Base-by-base conservation (phyloP, 2,888 invertebrate species). In the Heteromurus nitidus region DNA sequence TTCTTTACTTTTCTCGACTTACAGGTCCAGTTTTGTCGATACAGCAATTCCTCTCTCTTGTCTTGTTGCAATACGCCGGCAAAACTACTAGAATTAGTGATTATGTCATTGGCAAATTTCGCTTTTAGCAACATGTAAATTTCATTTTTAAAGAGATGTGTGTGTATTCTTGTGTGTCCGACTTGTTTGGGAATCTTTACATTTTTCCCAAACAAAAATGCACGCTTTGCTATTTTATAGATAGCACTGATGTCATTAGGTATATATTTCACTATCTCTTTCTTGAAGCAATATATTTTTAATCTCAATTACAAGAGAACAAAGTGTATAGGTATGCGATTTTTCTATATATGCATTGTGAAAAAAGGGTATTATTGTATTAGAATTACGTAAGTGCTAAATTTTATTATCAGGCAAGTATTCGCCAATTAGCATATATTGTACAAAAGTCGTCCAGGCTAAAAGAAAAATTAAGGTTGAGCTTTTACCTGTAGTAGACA, bases 401-500 rank as follows among this genome's bases (percentile, higher is more conserved):
- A 53, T 65, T 74, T 7, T 74, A 31, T 74, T 24, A 9, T 13
- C 36, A 24, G 26, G 47, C 28, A 72, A 24, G 22, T 3, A 62
- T 64, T 42, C 20, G 3, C 42, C 55, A 53, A 75, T 75, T 75
- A 75, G 42, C 65, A 75, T 75, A 67, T 36, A 18, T 65, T 13
- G 16, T 9, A 62, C n/a, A 18, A 13, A 50, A 36, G 13, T 36
- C 5, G 13, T 36, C 13, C 36, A 36, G 36, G 36, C 5, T 5
- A 36, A 36, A 36, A 9, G 36, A 36, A 36, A 36, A n/a, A 50
- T 20, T 36, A 65, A 44, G 44, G 42, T 3, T 67, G 9, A 24
- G 22, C 44, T 28, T 67, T 79, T 88, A 91, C 91, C 91, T 89
- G 88, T 94, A 95, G 87, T 93, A 94, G 84, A 97, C 92, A 3